Evolutionary conservation across 2,113 vertebrate species (phyloP).

Genomic region (Mormyrus iriodes): DNA sequence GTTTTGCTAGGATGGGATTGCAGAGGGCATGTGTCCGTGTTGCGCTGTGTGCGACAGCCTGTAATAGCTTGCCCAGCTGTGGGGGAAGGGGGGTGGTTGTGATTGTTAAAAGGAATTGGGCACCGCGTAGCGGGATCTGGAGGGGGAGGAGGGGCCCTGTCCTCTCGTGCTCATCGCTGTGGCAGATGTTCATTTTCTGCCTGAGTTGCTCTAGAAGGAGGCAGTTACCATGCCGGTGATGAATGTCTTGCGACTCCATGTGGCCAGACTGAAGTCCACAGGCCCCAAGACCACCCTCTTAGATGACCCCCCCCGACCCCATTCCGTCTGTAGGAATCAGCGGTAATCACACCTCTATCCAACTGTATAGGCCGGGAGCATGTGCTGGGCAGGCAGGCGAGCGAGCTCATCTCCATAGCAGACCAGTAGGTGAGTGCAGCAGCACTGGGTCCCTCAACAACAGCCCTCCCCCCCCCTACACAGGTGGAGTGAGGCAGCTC

Average conservation of each 20-base stretch:
- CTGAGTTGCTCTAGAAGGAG: slow-evolving; percentile 63
- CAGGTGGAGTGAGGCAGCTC: not conserved
- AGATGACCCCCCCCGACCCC: slow-evolving; percentile 32
- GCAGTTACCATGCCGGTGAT: slow-evolving; percentile 68
- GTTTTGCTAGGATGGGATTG: not conserved
- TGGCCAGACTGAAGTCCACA: slow-evolving; percentile 48
- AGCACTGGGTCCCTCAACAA: slow-evolving; percentile 38
- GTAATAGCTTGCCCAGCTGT: not conserved
- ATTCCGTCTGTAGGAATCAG: slow-evolving; percentile 40
- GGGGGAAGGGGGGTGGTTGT: not conserved
- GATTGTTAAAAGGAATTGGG: slow-evolving; percentile 17
- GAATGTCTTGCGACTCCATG: slow-evolving; percentile 56
- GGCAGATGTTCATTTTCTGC: slow-evolving; percentile 87
- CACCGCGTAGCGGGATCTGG: slow-evolving; percentile 9
- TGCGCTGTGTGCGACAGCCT: not conserved
- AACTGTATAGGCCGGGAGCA: slow-evolving; percentile 18
- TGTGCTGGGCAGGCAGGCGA: slow-evolving; percentile 13
- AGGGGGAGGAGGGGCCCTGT: slow-evolving; percentile 17
- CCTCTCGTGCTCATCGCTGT: slow-evolving; percentile 24
- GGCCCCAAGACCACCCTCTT: slow-evolving; percentile 54
- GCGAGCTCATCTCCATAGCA: slow-evolving; percentile 38
- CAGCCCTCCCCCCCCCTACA: slow-evolving; percentile 31
- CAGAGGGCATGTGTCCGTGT: not conserved
- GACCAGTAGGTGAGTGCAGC: slow-evolving; percentile 40
- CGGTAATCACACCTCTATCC: slow-evolving; percentile 33